A percentile compares a stretch with the other conserved stretches of the same genome.
These are phyloP conservation scores for Tapirus terrestris DNA, from an alignment of 2,113 vertebrate species.

Conservation along the genomic window DNA sequence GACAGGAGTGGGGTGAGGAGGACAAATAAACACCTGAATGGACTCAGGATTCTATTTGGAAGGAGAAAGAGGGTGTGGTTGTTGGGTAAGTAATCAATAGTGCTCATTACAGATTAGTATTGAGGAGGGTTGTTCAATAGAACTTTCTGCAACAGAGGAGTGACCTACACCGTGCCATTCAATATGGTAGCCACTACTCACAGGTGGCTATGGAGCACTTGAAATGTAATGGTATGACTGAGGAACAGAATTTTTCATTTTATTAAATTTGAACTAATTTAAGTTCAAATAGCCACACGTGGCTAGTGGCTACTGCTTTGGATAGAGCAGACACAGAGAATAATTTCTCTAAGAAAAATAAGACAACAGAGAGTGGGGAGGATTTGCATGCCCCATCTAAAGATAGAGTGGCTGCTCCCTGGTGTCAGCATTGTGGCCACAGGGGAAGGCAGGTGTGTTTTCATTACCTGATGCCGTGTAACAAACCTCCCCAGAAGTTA, in stretches of 20 bases:
- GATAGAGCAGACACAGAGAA: background rate
- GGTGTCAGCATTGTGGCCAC: accelerated
- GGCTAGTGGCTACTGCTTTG: background rate
- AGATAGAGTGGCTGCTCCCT: accelerated
- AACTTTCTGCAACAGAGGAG: accelerated
- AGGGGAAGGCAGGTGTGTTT: no score
- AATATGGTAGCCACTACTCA: accelerated
- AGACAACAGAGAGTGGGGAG: background rate
- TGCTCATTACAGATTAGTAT: accelerated
- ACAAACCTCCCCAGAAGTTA: background rate
- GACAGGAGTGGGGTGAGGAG: background rate
- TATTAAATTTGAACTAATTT: background rate
- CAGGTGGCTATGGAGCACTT: accelerated
- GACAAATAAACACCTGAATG: no score
- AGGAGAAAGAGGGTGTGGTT: background rate
- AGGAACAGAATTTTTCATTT: background rate
- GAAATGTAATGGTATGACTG: no score
- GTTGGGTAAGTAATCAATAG: accelerated
- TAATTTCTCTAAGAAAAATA: background rate
- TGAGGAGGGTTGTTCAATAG: accelerated
- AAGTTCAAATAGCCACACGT: no score
- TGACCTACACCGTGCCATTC: accelerated
- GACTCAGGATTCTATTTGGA: background rate
- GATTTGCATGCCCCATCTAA: accelerated
- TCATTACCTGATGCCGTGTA: accelerated